Evolutionary conservation across 2,888 invertebrate species (phyloP), one percentile per base, ranked within the genome.

Genomic region (Sinopyrophorus schimmeli): DNA sequence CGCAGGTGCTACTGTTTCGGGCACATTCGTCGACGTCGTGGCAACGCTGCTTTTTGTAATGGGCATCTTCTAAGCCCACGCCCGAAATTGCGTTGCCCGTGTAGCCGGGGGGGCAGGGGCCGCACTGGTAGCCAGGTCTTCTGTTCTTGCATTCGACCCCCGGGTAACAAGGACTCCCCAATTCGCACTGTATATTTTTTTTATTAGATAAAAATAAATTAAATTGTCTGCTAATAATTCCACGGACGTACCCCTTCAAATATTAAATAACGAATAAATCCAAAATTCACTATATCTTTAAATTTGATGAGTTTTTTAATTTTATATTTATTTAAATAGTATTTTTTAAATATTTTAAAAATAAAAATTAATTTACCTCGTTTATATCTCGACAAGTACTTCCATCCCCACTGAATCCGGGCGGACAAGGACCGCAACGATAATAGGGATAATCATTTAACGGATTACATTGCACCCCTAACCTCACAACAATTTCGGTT

Each of bases 21-120:
- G 78, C 77, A 66, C 96, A 96, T 73, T 95, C 95, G 67, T 96
- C 87, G 9, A 95, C 79, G 64, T 96, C 96, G 41, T 80, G 76
- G 66, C 97, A 97, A 14, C 80, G 76, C 74, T 96, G 91, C 37
- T 82, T 75, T 53, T 81, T 78, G 39, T 77, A 76, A 5, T 79
- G 69, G 1, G 86, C 84, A 47, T 84, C 84, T n/a, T 86, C 84
- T 4, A 87, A 54, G 2, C 89, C 90, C 0, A 84, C 77, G 0
- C 92, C 90, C 57, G 82, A 78, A 60, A 81, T 74, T 1, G 81
- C 83, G 4, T 73, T 76, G 55, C 92, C 91, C 2, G 79, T 83
- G 67, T 81, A 94, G n/a, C 95, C 95, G 0, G 84, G 72, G 0
- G 95, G 95, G 67, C 95, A 96, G 0, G 88, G 76, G 0, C 87